Conservation (phyloP, 2,888 invertebrate species). For the Julus scanicus region DNA sequence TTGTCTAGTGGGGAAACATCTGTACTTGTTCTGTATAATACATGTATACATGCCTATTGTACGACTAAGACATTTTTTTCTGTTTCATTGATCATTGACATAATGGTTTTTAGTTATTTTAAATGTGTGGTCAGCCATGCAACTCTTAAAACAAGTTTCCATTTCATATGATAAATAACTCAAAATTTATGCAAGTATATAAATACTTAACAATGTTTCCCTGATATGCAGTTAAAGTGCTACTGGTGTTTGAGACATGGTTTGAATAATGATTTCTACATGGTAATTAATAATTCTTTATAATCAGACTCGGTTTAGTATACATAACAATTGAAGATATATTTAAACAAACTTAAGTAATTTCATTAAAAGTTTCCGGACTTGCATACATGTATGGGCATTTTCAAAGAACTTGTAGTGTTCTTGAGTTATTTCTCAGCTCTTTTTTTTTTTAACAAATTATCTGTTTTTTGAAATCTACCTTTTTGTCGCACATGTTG, state of each 20-base stretch:
- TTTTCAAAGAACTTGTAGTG: no score
- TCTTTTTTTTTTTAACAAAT: no score
- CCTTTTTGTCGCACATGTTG: no score
- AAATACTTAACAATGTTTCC: not conserved
- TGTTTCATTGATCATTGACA: not conserved
- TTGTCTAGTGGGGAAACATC: not conserved
- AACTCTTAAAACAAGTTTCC: not conserved
- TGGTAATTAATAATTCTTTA: not conserved
- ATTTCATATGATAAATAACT: not conserved
- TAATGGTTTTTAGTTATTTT: not conserved
- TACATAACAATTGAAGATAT: no score
- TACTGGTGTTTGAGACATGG: not conserved
- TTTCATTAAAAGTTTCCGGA: no score
- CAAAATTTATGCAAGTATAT: not conserved
- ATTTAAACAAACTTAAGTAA: no score
- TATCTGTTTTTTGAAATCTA: no score
- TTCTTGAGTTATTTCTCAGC: no score
- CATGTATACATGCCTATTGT: not conserved
- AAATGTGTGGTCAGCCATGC: conserved; percentile 10
- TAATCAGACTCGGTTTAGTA: no score
- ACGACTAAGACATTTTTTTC: not conserved
- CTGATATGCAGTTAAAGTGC: not conserved
- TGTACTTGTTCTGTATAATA: not conserved
- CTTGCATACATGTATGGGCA: no score
- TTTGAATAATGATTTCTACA: not conserved